Percentiles rank a stretch among this genome's conserved stretches.
phyloP scores from a whole-genome alignment of 64 coral and sea anemone species.

The Pocillopora damicornis region DNA sequence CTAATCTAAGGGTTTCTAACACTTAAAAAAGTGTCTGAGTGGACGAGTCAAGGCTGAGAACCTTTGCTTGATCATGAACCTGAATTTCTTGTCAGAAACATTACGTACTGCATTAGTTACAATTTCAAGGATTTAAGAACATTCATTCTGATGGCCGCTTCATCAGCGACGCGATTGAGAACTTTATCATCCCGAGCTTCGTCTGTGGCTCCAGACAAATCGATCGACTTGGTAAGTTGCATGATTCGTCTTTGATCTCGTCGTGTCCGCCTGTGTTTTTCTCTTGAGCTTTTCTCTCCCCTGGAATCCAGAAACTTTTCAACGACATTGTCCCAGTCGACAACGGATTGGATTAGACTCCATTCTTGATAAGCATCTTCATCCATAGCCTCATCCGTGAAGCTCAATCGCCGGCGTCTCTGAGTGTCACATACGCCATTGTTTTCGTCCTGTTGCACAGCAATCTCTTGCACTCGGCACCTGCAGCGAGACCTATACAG shows the following conservation, averaged over 20 bases:
- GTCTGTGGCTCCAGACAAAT: not conserved
- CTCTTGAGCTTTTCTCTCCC: not conserved
- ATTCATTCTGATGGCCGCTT: constrained; percentile 33
- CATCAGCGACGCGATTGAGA: not conserved
- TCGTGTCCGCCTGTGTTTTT: not conserved
- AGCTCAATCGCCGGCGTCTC: not conserved
- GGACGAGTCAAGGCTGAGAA: not conserved
- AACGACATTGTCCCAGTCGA: constrained; percentile 47
- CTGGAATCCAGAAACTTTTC: constrained; percentile 65
- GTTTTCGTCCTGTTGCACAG: not conserved
- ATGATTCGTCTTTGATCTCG: not conserved
- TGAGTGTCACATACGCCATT: not conserved
- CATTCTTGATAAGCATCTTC: not conserved
- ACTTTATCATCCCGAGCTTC: too few relatives aligned
- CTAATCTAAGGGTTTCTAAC: too few relatives aligned
- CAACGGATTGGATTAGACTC: constrained; percentile 41
- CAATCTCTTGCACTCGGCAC: constrained; percentile 18
- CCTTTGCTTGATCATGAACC: not conserved
- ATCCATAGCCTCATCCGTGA: not conserved
- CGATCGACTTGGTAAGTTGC: not conserved
- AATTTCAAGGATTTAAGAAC: constrained; percentile 43
- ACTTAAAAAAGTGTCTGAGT: not conserved
- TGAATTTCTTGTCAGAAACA: not conserved
- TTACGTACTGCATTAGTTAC: not conserved
- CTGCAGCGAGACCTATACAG: constrained; percentile 32